A percentile compares a stretch with the other conserved stretches of the same genome.
These are phyloP conservation scores for Dicrostonyx torquatus DNA, from an alignment of 2,797 vertebrate species.

Conservation along the genomic window DNA sequence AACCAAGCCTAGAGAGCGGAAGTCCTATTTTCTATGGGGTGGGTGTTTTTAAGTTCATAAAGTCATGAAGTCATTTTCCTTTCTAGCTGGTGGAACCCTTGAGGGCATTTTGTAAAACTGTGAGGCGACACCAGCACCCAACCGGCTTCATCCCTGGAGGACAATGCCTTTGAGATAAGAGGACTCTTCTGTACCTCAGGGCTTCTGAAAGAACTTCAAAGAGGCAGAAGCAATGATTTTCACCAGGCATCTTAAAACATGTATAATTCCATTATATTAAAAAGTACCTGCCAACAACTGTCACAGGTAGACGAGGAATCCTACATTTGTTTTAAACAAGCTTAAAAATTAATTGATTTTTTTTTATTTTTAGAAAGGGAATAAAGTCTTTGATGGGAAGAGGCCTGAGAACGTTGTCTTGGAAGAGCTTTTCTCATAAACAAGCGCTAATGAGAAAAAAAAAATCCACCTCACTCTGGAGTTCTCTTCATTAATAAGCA, in stretches of 20 bases:
- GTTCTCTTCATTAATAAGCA: constrained; percentile 18
- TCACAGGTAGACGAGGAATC: constrained; percentile 37
- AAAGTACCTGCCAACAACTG: neutral
- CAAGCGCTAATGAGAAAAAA: constrained; percentile 72
- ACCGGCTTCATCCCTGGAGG: constrained; percentile 49
- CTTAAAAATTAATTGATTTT: constrained; percentile 74
- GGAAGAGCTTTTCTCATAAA: constrained; percentile 70
- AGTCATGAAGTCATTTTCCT: constrained; percentile 58
- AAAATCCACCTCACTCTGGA: neutral
- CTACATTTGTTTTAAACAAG: constrained; percentile 70
- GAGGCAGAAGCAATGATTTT: constrained; percentile 1
- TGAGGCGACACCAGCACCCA: constrained; percentile 54
- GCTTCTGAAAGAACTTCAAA: neutral
- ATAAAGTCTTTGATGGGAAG: constrained; percentile 62
- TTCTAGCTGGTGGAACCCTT: constrained; percentile 49
- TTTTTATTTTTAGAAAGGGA: constrained; percentile 67
- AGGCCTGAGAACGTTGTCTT: constrained; percentile 15
- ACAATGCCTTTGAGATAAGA: constrained; percentile 26
- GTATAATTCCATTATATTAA: constrained; percentile 58
- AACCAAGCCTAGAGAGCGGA: neutral
- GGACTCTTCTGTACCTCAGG: constrained; percentile 19
- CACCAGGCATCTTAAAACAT: constrained; percentile 25
- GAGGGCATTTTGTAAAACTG: constrained; percentile 39
- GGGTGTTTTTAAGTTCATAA: constrained; percentile 47
- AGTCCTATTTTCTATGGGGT: neutral